These are phyloP conservation scores for Miltochrista miniata DNA, from an alignment of 2,888 invertebrate species.

Conservation along the genomic window DNA sequence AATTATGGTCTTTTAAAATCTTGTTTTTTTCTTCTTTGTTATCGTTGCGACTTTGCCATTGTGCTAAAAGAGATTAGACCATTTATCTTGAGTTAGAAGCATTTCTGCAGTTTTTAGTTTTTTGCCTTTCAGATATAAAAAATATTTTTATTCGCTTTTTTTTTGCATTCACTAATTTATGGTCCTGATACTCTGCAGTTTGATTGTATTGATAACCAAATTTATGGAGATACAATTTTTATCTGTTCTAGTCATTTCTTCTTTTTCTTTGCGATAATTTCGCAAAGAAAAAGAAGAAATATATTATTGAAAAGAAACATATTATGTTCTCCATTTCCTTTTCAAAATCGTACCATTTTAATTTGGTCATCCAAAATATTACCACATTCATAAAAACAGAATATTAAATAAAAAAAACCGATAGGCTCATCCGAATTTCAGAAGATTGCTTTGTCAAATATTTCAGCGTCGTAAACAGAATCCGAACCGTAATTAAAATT, in stretches of 20 bases:
- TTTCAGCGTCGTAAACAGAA: neutral
- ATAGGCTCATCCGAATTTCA: constrained; percentile 1
- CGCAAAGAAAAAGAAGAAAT: too few species aligned
- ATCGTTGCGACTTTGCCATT: constrained; percentile 66
- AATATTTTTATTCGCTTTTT: too few species aligned
- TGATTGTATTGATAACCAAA: constrained; percentile 2
- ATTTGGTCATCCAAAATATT: neutral
- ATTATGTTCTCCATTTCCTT: too few species aligned
- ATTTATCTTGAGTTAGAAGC: constrained; percentile 64
- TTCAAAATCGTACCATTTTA: too few species aligned
- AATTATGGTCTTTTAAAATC: constrained; percentile 76
- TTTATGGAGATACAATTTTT: too few species aligned
- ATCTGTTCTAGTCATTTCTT: too few species aligned
- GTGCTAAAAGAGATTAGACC: constrained; percentile 73
- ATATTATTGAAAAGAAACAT: too few species aligned
- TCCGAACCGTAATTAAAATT: neutral
- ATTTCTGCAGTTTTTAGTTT: constrained; percentile 52
- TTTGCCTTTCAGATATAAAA: constrained; percentile 12
- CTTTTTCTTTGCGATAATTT: too few species aligned
- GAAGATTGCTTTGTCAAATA: constrained; percentile 1
- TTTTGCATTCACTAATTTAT: too few species aligned
- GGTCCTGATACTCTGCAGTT: too few species aligned
- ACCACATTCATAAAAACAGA: too few species aligned
- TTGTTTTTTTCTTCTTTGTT: constrained; percentile 71
- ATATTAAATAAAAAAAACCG: too few species aligned